Evolutionary conservation across 2,888 invertebrate species (phyloP), one percentile per base, ranked within the genome.

Genomic region (Reticulitermes lucifugus): DNA sequence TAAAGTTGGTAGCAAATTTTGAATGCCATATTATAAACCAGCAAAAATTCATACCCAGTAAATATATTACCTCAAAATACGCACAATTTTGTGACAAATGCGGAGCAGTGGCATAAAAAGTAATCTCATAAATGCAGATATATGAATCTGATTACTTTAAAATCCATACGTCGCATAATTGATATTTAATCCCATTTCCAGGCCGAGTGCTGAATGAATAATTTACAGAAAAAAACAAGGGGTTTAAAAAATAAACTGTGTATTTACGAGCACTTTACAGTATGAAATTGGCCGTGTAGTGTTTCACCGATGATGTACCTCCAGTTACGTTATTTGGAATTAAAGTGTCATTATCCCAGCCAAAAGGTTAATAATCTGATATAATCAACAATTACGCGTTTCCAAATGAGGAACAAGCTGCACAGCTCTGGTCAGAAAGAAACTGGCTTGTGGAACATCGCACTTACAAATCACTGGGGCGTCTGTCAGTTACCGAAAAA

Each of bases 301-400:
- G 80, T 60, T 80, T 60, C 80, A 55, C 22, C n/a, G 35, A 80
- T 60, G 80, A 80, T 35, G 35, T 55, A 80, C 14, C 60, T 80
- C 25, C 41, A 35, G 60, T 80, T 80, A 80, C 55, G 60, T 29
- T 80, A 80, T 59, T 73, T 41, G 18, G 73, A 29, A 41, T 73
- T 80, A 22, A 80, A 80, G 41, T 60, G 60, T 59, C 60, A 80
- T 80, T 80, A 60, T 35, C 59, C 9, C 73, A 41, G 9, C n/a
- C n/a, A 0, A 14, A 21, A 21, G 73, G 4, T 73, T 29, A 25
- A 5, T 14, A 73, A 41, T 73, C 73, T 21, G 41, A 73, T 21
- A 41, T 35, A 41, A 73, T 41, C 0, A 6, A 21, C 73, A 73
- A 73, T 9, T 4, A 35, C 18, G 21, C 35, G 3, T 41, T 14